Evolutionary conservation across 1,140 invertebrate genomes (phyloP), one percentile per base, ranked within the genome.

Genomic region (Drosophila gunungcola): DNA sequence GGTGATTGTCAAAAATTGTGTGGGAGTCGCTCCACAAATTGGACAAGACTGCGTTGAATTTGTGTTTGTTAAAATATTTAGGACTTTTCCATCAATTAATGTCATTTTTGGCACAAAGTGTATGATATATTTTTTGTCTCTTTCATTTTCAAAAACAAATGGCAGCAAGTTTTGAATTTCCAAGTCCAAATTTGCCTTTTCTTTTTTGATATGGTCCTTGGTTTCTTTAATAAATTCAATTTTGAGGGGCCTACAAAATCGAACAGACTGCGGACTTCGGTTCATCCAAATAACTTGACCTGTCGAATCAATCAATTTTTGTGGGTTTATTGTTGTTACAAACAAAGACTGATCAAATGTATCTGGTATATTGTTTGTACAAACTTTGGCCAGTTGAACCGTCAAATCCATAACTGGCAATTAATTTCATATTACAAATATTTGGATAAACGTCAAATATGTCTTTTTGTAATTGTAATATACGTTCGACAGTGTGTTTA

Each of bases 271-370:
- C 54, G 42, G 53, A 39, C 42, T n/a, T 7, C 45, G 36, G 12
- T 62, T 43, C 46, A 62, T 32, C 58, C 58, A 62, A 51, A 52
- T 62, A 62, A 62, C 39, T 51, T 13, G 48, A 42, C 39, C 46
- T 52, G 36, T 62, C 5, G 46, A 42, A 52, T 60, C 45, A n/a
- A 62, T 29, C 36, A 62, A 62, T 13, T 62, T 62, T 16, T 52
- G 49, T n/a, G 58, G 29, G 32, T 48, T 48, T 34, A 32, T n/a
- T 29, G 48, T 42, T 27, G 38, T 52, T n/a, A 62, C 58, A 62
- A 52, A 52, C 58, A 62, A 16, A 58, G 43, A 38, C 56, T 58
- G 43, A 58, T 58, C 56, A 25, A 58, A 58, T 46, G 56, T 58
- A 32, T 58, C 56, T 25, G 13, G 11, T 43, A 32, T 43, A 36